Evolutionary conservation across 2,113 vertebrate genomes (phyloP).

Genomic region (Pipa parva): DNA sequence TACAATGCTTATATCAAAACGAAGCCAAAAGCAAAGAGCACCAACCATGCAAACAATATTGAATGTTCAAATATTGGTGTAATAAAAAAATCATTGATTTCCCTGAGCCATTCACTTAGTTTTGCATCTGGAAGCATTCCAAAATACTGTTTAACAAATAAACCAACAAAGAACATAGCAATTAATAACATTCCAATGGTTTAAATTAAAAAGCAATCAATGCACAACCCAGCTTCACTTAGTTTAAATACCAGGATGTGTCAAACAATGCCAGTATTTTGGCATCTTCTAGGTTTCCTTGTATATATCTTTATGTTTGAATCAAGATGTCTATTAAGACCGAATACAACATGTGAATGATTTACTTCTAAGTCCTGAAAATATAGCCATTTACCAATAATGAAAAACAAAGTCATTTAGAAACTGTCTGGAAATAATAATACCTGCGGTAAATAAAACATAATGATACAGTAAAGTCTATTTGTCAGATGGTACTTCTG

Average conservation of each 20-base stretch:
- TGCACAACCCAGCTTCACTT: conserved; percentile 13
- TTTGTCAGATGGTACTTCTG: too few relatives aligned
- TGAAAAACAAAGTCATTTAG: too few relatives aligned
- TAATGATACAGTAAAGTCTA: too few relatives aligned
- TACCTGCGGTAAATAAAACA: too few relatives aligned
- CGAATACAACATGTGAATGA: too few relatives aligned
- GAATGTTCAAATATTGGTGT: conserved; percentile 17
- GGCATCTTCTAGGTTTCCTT: too few relatives aligned
- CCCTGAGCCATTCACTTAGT: conserved; percentile 31
- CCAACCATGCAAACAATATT: conserved; percentile 26
- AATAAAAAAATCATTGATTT: conserved; percentile 36
- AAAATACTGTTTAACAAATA: conserved; percentile 29
- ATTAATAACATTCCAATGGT: conserved; percentile 33
- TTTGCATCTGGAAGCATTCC: conserved; percentile 37
- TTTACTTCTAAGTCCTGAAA: too few relatives aligned
- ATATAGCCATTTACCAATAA: too few relatives aligned
- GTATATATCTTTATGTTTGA: too few relatives aligned
- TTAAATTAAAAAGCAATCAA: conserved; percentile 38
- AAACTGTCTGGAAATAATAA: too few relatives aligned
- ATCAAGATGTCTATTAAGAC: too few relatives aligned
- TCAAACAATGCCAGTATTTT: not conserved
- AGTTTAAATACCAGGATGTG: conserved; percentile 13
- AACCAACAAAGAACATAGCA: conserved; percentile 30
- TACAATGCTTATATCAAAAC: too few relatives aligned
- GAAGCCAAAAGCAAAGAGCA: conserved; percentile 22